Evolutionary conservation across 1,140 invertebrate genomes (phyloP).

Genomic region (Temnothorax nylanderi): DNA sequence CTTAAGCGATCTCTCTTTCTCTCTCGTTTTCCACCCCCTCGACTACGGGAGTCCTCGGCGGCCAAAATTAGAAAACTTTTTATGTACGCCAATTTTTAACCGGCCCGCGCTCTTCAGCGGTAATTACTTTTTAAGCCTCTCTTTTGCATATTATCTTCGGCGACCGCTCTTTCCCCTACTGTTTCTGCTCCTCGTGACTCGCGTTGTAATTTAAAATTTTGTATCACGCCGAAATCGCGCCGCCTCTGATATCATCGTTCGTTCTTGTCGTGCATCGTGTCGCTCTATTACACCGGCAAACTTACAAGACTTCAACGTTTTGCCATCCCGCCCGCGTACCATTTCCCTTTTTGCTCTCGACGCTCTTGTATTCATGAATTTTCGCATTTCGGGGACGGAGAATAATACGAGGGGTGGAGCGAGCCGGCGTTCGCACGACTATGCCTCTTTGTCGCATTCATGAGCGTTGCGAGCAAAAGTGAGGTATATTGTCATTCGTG

Average conservation of each 20-base stretch:
- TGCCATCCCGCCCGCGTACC: constrained; percentile 19
- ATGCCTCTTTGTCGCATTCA: constrained; percentile 15
- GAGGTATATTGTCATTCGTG: not conserved
- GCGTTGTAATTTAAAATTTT: constrained; percentile 75
- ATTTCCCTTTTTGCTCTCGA: constrained; percentile 35
- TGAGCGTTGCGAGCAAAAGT: not conserved
- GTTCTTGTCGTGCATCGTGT: constrained; percentile 31
- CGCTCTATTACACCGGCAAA: constrained; percentile 36
- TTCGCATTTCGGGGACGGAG: constrained; percentile 48
- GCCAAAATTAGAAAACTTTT: constrained; percentile 86
- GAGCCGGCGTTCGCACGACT: not conserved
- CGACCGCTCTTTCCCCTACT: constrained; percentile 28
- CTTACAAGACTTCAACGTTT: constrained; percentile 52
- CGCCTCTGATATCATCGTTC: constrained; percentile 41
- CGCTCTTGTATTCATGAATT: constrained; percentile 62
- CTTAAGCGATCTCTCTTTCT: constrained; percentile 31
- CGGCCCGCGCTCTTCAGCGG: constrained; percentile 81
- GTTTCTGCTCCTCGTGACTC: constrained; percentile 21
- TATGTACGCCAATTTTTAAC: constrained; percentile 85
- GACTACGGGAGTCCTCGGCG: constrained; percentile 25
- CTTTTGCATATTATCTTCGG: constrained; percentile 84
- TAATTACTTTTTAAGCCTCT: constrained; percentile 86
- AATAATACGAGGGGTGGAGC: not conserved
- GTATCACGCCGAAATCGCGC: constrained; percentile 67
- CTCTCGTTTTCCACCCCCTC: constrained; percentile 3